Conservation (phyloP, 2,113 vertebrate genomes). For the Helogale parvula region DNA sequence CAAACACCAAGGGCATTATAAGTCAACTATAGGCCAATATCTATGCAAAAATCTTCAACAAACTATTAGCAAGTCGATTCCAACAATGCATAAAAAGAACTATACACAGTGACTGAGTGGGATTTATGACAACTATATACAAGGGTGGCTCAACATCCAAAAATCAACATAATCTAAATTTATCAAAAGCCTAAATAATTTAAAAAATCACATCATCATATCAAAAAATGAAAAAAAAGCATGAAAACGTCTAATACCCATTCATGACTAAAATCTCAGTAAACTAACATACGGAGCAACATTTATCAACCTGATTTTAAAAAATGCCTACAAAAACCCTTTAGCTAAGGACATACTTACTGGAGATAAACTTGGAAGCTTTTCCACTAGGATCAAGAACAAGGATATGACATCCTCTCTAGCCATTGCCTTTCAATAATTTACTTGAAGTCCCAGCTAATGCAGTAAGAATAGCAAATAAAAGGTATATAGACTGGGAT, state of each 20-base stretch:
- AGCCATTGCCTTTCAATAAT: background rate
- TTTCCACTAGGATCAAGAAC: background rate
- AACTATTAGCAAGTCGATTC: background rate
- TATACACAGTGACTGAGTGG: background rate
- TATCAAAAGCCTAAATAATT: background rate
- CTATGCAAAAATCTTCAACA: background rate
- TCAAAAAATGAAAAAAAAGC: background rate
- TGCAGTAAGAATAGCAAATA: background rate
- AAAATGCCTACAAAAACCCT: background rate
- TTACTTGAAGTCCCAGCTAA: background rate
- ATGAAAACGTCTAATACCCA: background rate
- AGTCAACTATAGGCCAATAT: background rate
- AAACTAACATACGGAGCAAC: background rate
- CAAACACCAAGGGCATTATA: background rate
- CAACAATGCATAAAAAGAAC: background rate
- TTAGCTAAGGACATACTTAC: background rate
- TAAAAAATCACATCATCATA: background rate
- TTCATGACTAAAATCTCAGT: background rate
- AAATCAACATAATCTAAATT: background rate
- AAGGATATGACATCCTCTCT: background rate
- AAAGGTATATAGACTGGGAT: background rate
- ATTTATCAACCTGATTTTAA: background rate
- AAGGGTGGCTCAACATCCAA: background rate
- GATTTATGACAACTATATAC: background rate
- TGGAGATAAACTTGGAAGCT: background rate